Percentiles rank a stretch among this genome's conserved stretches.
These are phyloP conservation scores for Caerostris darwini DNA, from an alignment of 1,140 invertebrate genomes.

Conservation along the genomic window DNA sequence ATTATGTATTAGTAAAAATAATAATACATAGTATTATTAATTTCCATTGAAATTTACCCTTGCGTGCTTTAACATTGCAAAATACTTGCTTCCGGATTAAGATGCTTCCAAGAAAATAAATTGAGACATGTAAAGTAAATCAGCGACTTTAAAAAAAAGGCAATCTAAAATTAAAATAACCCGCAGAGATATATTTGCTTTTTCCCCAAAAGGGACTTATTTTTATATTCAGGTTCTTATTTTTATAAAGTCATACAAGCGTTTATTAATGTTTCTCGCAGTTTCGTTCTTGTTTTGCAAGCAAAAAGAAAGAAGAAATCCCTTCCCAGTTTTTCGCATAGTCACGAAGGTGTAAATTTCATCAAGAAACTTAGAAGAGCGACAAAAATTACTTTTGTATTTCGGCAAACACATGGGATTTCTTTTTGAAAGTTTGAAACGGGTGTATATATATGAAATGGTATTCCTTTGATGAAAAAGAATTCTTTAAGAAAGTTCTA, in stretches of 20 bases:
- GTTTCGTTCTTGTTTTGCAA: not conserved
- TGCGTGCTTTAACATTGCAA: too few species aligned
- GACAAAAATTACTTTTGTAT: constrained; percentile 40
- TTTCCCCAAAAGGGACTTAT: not conserved
- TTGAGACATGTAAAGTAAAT: not conserved
- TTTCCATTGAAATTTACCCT: too few species aligned
- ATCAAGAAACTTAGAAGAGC: constrained; percentile 5
- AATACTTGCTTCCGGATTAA: too few species aligned
- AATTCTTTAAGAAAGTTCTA: not conserved
- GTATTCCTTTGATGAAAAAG: constrained; percentile 15
- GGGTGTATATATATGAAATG: not conserved
- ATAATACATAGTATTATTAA: too few species aligned
- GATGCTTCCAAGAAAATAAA: not conserved
- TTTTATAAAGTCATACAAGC: not conserved
- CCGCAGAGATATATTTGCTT: not conserved
- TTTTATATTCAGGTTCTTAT: not conserved
- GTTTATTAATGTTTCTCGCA: not conserved
- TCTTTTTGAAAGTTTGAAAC: constrained; percentile 1
- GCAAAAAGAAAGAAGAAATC: not conserved
- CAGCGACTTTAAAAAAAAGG: not conserved
- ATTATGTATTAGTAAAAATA: too few species aligned
- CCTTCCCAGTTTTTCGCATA: not conserved
- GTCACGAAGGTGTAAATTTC: constrained; percentile 36
- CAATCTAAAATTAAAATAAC: not conserved
- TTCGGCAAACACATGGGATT: not conserved